Conservation (phyloP, 2,797 vertebrate genomes). For the Sparidentex hasta region DNA sequence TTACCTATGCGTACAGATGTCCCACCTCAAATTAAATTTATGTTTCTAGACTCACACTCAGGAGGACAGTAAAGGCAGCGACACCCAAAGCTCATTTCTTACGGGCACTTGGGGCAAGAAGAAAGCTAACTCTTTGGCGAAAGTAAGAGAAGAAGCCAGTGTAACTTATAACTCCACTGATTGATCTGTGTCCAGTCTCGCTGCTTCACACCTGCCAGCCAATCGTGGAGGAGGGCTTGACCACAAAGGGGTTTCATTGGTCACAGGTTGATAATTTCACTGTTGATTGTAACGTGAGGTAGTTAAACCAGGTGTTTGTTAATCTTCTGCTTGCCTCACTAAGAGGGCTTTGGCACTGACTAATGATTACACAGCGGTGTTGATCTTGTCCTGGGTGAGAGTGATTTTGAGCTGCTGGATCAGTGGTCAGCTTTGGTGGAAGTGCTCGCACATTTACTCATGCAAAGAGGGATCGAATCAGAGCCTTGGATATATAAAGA, state of each 20-base stretch:
- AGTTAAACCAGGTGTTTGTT: conserved; percentile 57
- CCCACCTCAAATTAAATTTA: conserved; percentile 78
- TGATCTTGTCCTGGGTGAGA: conserved; percentile 63
- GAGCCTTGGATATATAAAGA: conserved; percentile 51
- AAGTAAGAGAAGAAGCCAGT: conserved; percentile 86
- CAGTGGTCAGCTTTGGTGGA: conserved; percentile 69
- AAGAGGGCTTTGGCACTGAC: conserved; percentile 56
- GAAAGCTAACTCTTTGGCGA: conserved; percentile 85
- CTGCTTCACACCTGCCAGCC: conserved; percentile 67
- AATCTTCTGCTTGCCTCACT: conserved; percentile 66
- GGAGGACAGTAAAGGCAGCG: conserved; percentile 87
- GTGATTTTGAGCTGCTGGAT: conserved; percentile 54
- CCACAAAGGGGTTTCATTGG: conserved; percentile 64
- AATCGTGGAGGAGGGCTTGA: conserved; percentile 64
- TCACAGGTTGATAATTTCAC: conserved; percentile 71
- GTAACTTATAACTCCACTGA: conserved; percentile 57
- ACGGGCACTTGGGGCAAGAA: conserved; percentile 89
- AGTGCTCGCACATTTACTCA: conserved; percentile 34
- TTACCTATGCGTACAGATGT: conserved; percentile 14
- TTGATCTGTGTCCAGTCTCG: conserved; percentile 74
- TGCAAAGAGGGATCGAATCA: conserved; percentile 57
- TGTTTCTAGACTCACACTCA: conserved; percentile 87
- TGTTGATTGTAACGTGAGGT: conserved; percentile 64
- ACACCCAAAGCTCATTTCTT: conserved; percentile 88
- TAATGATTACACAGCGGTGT: conserved; percentile 70